These are phyloP conservation scores for Polymixis lichenea DNA, from an alignment of 2,888 invertebrate genomes.

Conservation along the genomic window DNA sequence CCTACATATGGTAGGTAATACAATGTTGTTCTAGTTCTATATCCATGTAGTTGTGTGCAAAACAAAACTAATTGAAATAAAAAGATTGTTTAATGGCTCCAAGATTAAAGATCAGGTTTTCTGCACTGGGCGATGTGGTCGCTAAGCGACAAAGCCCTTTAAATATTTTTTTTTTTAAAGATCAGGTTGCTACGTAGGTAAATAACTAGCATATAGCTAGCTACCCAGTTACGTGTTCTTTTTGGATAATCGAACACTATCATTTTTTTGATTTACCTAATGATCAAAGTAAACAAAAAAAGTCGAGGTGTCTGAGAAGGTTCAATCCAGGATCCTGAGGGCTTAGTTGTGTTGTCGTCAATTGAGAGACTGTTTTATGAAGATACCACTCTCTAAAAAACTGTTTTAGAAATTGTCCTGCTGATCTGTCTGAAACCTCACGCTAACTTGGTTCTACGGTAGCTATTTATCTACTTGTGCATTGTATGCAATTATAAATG, in stretches of 20 bases:
- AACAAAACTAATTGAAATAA: neutral
- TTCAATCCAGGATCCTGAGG: neutral
- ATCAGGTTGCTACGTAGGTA: neutral
- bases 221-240: neutral
- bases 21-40: neutral
- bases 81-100: neutral
- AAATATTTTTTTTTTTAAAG: too few species aligned
- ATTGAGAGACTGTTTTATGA: too few species aligned
- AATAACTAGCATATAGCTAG: neutral
- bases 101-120: neutral
- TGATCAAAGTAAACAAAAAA: constrained; percentile 7
- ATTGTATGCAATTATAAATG: neutral
- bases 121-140: too few species aligned
- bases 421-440: constrained; percentile 4
- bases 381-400: too few species aligned
- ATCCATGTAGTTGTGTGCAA: neutral
- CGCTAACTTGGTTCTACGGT: neutral
- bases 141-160: too few species aligned
- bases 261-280: neutral
- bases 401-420: neutral
- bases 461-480: neutral
- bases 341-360: too few species aligned
- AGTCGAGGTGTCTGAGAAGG: neutral
- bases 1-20: neutral
- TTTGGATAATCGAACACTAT: neutral